A percentile compares a stretch with the other conserved stretches of the same genome.
Conservation (phyloP, 2,797 vertebrate species). For the Fratercula arctica region DNA sequence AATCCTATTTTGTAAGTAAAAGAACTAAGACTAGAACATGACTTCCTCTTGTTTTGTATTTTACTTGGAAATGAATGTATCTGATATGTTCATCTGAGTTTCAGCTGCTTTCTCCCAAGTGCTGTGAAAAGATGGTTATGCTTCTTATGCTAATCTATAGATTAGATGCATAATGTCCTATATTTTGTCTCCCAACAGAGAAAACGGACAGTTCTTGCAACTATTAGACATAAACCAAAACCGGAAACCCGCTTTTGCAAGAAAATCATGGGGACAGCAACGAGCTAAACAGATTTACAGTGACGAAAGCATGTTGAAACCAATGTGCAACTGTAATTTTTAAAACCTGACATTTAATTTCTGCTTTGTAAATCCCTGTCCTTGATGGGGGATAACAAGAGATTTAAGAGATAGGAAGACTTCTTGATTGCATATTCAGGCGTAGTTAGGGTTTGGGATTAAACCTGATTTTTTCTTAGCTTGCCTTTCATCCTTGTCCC, state of each 20-base stretch:
- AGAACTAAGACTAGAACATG: not conserved
- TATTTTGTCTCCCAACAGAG: constrained; percentile 19
- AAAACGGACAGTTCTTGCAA: not conserved
- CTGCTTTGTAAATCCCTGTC: not conserved
- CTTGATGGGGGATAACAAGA: not conserved
- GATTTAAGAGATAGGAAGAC: not conserved
- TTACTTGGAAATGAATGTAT: not conserved
- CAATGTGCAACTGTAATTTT: not conserved
- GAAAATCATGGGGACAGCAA: not conserved
- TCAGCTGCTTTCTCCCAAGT: not conserved
- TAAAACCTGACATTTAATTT: not conserved
- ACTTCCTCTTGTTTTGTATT: not conserved
- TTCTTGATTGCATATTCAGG: not conserved
- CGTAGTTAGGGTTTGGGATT: not conserved
- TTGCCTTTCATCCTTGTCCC: not conserved
- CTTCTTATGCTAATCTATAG: constrained; percentile 26
- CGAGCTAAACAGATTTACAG: not conserved
- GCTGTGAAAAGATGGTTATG: not conserved
- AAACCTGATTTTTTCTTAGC: not conserved
- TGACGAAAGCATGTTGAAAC: not conserved
- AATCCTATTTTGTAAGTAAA: not conserved
- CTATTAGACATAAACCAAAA: constrained; percentile 10
- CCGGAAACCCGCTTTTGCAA: not conserved
- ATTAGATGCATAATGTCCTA: constrained; percentile 1
- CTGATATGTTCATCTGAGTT: not conserved